Percentiles rank a stretch among this genome's conserved stretches.
Conservation (phyloP, 1,140 invertebrate species). For the Drosophila trapezifrons region DNA sequence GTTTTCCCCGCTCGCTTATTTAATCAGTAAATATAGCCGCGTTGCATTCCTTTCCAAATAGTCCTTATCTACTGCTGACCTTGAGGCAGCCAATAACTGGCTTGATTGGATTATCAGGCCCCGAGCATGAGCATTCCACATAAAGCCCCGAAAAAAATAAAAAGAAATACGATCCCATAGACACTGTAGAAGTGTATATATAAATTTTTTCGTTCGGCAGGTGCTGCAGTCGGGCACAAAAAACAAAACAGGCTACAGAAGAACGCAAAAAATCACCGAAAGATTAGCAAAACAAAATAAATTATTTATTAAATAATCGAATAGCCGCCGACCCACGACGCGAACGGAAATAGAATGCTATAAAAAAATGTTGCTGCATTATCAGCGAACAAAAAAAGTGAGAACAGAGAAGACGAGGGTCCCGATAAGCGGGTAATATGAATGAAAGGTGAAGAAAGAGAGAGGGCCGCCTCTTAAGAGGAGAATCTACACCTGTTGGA, state of each 20-base stretch:
- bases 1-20: not conserved
- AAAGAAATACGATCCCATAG: constrained; percentile 12
- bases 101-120: constrained; percentile 4
- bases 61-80: constrained; percentile 1
- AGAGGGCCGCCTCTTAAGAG: constrained; percentile 5
- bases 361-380: constrained; percentile 29
- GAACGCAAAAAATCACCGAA: not conserved
- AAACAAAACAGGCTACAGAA: constrained; percentile 6
- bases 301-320: constrained; percentile 58
- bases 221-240: constrained; percentile 5
- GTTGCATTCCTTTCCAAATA: constrained; percentile 3
- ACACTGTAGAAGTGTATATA: not conserved
- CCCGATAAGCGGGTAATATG: not conserved
- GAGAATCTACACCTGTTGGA: constrained; percentile 22
- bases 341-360: constrained; percentile 44
- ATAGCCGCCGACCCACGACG: not conserved
- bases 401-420: not conserved
- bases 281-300: constrained; percentile 47
- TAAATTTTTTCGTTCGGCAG: constrained; percentile 7
- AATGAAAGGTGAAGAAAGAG: constrained; percentile 21
- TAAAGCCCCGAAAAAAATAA: not conserved
- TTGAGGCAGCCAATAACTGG: not conserved
- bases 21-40: constrained; percentile 1
- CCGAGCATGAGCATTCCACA: not conserved
- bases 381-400: not conserved